These are phyloP conservation scores for Hymenochirus boettgeri DNA, from an alignment of 2,113 vertebrate genomes.

Conservation along the genomic window DNA sequence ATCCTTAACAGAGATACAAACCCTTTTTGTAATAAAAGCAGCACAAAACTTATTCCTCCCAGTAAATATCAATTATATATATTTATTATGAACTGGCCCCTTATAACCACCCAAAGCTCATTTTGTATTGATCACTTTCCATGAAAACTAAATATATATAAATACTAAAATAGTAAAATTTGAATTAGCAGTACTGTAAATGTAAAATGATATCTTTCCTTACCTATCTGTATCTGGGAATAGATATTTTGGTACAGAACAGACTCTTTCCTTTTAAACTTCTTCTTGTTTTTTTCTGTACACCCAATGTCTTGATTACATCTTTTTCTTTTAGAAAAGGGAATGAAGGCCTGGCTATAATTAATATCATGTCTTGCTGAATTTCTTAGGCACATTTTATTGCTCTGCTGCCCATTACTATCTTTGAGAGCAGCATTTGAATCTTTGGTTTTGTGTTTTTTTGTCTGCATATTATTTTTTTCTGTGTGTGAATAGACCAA, in stretches of 20 bases:
- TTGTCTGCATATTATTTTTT: background rate
- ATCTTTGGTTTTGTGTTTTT: slow-evolving; percentile 36
- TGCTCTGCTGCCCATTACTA: slow-evolving; percentile 46
- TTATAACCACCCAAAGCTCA: no score
- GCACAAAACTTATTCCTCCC: no score
- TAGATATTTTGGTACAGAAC: slow-evolving; percentile 76
- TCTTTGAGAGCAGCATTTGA: slow-evolving; percentile 49
- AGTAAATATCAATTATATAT: no score
- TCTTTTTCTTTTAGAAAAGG: slow-evolving; percentile 55
- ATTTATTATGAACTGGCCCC: no score
- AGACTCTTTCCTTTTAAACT: slow-evolving; percentile 75
- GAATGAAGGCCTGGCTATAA: slow-evolving; percentile 45
- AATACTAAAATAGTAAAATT: no score
- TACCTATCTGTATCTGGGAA: slow-evolving; percentile 87
- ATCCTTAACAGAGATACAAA: no score
- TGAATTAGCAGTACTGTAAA: no score
- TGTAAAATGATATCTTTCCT: slow-evolving; percentile 54
- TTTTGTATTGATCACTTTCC: no score
- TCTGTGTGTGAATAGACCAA: slow-evolving; percentile 30
- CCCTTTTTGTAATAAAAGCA: no score
- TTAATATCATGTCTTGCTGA: slow-evolving; percentile 52
- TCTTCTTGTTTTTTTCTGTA: slow-evolving; percentile 69
- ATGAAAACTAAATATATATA: no score
- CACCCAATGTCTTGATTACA: slow-evolving; percentile 53
- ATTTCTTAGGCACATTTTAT: slow-evolving; percentile 51